These are phyloP conservation scores for Ataeniobius toweri DNA, from an alignment of 2,797 vertebrate species.

Conservation along the genomic window DNA sequence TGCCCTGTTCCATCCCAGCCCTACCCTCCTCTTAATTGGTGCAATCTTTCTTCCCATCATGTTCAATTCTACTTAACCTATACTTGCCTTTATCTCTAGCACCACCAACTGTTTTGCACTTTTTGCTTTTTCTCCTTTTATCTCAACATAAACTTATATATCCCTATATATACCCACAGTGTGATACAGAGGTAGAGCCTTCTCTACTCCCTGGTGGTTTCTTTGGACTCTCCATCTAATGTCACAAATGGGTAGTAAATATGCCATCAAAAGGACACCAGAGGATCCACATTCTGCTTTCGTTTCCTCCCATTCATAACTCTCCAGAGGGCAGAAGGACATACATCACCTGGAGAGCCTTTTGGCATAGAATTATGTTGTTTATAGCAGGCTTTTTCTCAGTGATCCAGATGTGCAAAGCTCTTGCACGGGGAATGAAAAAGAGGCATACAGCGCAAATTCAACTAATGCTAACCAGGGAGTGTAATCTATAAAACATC, in stretches of 20 bases:
- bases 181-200: constrained; percentile 14
- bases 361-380: constrained; percentile 66
- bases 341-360: constrained; percentile 67
- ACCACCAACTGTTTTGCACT: constrained; percentile 27
- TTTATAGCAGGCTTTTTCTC: constrained; percentile 53
- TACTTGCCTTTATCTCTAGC: constrained; percentile 36
- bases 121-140: constrained; percentile 9
- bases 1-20: constrained; percentile 31
- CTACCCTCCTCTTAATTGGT: constrained; percentile 27
- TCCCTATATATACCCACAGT: constrained; percentile 4
- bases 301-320: constrained; percentile 59
- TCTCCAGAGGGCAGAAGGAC: constrained; percentile 67
- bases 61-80: constrained; percentile 57
- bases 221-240: constrained; percentile 53
- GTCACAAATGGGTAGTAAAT: constrained; percentile 74
- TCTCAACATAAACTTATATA: constrained; percentile 13
- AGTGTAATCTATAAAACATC: constrained; percentile 51
- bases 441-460: constrained; percentile 45
- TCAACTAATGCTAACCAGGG: constrained; percentile 38
- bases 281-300: constrained; percentile 65
- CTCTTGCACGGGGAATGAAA: constrained; percentile 36
- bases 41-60: constrained; percentile 31
- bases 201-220: constrained; percentile 39
- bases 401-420: constrained; percentile 50
- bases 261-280: constrained; percentile 70